These are phyloP conservation scores for Urocyon cinereoargenteus DNA, from an alignment of 2,797 vertebrate species.

Conservation along the genomic window DNA sequence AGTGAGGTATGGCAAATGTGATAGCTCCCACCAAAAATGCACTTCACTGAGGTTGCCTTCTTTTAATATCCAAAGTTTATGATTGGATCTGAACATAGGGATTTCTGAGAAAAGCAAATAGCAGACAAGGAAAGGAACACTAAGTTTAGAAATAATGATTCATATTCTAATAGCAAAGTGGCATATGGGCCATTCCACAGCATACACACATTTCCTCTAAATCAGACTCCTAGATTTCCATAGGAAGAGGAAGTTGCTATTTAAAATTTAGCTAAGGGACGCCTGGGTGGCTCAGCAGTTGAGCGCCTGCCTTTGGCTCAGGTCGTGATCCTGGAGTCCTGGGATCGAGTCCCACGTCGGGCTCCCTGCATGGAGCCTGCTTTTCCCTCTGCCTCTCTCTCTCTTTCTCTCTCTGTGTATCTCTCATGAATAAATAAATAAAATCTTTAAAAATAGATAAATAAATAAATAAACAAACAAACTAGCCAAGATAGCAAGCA, in stretches of 20 bases:
- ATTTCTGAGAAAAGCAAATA: constrained; percentile 55
- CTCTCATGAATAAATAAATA: no score
- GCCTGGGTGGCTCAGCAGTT: no score
- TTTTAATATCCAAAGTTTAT: constrained; percentile 19
- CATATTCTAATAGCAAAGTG: constrained; percentile 70
- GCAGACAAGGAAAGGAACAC: constrained; percentile 53
- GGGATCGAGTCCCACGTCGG: no score
- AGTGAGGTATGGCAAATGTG: neutral
- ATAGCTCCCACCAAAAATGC: neutral
- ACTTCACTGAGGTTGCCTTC: neutral
- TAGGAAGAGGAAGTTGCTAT: constrained; percentile 48
- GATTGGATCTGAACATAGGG: constrained; percentile 9
- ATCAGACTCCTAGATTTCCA: constrained; percentile 57
- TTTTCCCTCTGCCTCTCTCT: no score
- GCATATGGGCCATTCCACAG: constrained; percentile 66
- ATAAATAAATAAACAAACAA: no score
- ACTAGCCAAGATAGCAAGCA: constrained; percentile 34
- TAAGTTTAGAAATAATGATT: constrained; percentile 77
- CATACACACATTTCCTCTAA: constrained; percentile 47
- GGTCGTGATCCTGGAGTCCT: no score
- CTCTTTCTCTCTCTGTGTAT: no score
- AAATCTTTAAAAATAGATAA: no score
- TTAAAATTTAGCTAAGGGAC: constrained; percentile 44
- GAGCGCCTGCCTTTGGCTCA: no score
- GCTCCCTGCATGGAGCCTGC: no score